Percentiles rank a stretch among this genome's conserved stretches.
Evolutionary conservation across 2,888 invertebrate species (phyloP).

Genomic region (Hydrotaea cyrtoneurina): DNA sequence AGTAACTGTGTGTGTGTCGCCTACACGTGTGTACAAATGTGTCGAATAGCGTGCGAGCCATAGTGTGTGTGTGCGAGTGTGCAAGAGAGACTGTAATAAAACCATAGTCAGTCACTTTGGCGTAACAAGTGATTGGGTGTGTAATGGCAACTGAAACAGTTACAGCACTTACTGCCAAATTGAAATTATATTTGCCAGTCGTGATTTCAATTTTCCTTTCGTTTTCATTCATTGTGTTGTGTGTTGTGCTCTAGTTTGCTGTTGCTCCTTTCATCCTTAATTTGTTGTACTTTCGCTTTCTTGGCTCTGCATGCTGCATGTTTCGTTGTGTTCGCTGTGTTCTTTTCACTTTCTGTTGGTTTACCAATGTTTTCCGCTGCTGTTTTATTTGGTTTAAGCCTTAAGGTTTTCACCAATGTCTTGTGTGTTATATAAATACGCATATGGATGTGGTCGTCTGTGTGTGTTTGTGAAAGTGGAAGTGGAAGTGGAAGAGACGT

Average conservation of each 20-base stretch:
- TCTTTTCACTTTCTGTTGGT: not conserved
- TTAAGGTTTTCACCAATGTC: constrained; percentile 3
- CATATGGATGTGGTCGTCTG: not conserved
- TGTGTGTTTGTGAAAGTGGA: not conserved
- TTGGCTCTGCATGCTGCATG: not conserved
- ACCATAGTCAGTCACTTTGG: constrained; percentile 29
- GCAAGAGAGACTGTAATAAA: constrained; percentile 3
- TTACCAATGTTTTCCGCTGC: constrained; percentile 23
- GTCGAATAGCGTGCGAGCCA: not conserved
- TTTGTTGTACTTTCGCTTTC: not conserved
- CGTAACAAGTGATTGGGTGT: constrained; percentile 69
- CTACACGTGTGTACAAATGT: not conserved
- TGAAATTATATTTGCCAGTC: constrained; percentile 62
- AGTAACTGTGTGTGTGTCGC: not conserved
- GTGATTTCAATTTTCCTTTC: constrained; percentile 53
- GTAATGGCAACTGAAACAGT: constrained; percentile 58
- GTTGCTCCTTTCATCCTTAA: not conserved
- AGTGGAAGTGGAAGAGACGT: not conserved
- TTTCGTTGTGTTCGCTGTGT: not conserved
- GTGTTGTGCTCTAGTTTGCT: not conserved
- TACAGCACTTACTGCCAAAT: constrained; percentile 59
- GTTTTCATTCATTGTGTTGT: not conserved
- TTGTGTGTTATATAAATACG: not conserved
- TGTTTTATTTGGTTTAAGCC: constrained; percentile 37
- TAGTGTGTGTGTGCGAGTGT: not conserved